Evolutionary conservation across 1,140 invertebrate genomes (phyloP).

Genomic region (Vanessa atalanta): DNA sequence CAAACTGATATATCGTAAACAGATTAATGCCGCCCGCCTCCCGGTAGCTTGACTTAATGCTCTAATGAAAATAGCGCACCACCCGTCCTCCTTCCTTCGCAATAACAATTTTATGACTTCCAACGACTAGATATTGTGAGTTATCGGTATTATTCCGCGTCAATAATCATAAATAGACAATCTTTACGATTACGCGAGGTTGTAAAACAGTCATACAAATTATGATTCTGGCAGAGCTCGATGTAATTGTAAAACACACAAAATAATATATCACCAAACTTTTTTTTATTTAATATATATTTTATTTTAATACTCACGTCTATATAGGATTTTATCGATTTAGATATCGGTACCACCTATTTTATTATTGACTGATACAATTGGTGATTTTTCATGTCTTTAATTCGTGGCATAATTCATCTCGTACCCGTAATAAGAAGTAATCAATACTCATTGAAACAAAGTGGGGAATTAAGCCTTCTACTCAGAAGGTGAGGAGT

Average conservation of each 20-base stretch:
- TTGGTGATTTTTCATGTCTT: no score
- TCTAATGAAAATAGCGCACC: conserved; percentile 65
- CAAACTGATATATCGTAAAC: conserved; percentile 57
- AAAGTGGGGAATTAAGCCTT: no score
- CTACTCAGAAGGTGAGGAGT: no score
- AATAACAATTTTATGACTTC: conserved; percentile 63
- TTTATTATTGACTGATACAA: no score
- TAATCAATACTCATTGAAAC: no score
- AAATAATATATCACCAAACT: no score
- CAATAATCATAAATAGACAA: conserved; percentile 59
- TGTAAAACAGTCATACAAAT: conserved; percentile 35
- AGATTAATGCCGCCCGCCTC: conserved; percentile 61
- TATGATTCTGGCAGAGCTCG: neutral
- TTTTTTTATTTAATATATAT: no score
- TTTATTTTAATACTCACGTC: no score
- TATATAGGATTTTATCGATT: neutral
- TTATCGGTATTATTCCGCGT: conserved; percentile 50
- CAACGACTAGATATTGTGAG: conserved; percentile 52
- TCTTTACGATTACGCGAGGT: conserved; percentile 44
- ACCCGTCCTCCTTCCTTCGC: conserved; percentile 23
- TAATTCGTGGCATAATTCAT: no score
- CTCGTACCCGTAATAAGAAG: no score
- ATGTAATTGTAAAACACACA: neutral
- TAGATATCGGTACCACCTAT: no score
- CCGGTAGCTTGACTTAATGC: conserved; percentile 64